phyloP scores from a whole-genome alignment of 2,797 vertebrate species.

The Chelonia mydas region DNA sequence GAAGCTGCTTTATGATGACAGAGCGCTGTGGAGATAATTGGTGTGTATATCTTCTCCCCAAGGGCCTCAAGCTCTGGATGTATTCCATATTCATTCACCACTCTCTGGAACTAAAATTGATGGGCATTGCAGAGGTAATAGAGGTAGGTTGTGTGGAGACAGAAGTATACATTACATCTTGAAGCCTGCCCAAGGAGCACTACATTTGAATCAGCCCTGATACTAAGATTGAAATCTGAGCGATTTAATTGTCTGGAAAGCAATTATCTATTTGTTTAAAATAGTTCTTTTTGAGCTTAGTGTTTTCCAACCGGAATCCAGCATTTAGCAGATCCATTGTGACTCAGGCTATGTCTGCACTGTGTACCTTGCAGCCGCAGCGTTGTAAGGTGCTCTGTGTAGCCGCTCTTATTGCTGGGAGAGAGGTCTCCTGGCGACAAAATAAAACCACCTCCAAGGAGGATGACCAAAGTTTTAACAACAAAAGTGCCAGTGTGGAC shows the following conservation, averaged over 20 bases:
- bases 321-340: background rate
- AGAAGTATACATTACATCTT: background rate
- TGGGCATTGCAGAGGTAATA: background rate
- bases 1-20: no score
- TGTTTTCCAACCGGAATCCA: background rate
- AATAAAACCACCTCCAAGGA: no score
- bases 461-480: no score
- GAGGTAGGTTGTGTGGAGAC: background rate
- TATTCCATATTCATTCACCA: background rate
- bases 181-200: background rate
- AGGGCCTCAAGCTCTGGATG: background rate
- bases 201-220: background rate
- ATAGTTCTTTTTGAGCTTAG: background rate
- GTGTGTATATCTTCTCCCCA: accelerated
- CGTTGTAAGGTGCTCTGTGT: no score
- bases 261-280: background rate
- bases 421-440: no score
- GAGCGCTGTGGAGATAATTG: accelerated
- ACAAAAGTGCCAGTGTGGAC: no score
- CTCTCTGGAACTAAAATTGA: background rate
- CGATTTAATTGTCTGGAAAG: background rate
- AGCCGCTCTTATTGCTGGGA: no score
- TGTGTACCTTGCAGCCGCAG: no score
- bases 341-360: background rate
- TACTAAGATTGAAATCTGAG: background rate